phyloP scores from a whole-genome alignment of 30 jellyfish, hydroid and myxozoan species.

The Aurelia sp. region DNA sequence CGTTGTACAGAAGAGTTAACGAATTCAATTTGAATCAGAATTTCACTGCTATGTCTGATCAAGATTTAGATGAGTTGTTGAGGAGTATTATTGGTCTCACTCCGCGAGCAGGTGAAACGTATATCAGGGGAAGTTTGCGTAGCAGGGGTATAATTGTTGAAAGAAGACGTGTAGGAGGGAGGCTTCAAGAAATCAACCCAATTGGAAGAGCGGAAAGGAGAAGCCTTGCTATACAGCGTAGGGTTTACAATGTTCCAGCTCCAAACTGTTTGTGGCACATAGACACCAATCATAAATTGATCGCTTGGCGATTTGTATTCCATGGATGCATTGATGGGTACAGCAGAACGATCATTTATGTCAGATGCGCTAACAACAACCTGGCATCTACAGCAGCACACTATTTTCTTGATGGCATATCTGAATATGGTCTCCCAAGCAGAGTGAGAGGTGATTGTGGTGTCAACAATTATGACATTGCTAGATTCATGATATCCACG shows the following conservation, averaged over 20 bases:
- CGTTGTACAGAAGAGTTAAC: too few species aligned
- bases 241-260: conserved; percentile 53
- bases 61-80: too few species aligned
- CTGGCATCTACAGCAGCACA: conserved; percentile 39
- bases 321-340: conserved; percentile 68
- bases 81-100: conserved; percentile 4
- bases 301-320: conserved; percentile 50
- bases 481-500: conserved; percentile 39
- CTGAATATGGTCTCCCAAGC: conserved; percentile 31
- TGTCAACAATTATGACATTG: conserved; percentile 43
- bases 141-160: conserved; percentile 14
- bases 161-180: conserved; percentile 21
- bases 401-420: conserved; percentile 34
- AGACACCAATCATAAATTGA: conserved; percentile 48
- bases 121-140: conserved; percentile 25
- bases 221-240: conserved; percentile 32
- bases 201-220: conserved; percentile 11
- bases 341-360: conserved; percentile 42
- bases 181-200: neutral
- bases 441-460: conserved; percentile 69
- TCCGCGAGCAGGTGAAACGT: conserved; percentile 29
- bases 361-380: conserved; percentile 37
- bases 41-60: too few species aligned
- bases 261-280: conserved; percentile 56
- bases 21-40: too few species aligned